Conservation (phyloP, 2,888 invertebrate species). For the Eristalinus aeneus region DNA sequence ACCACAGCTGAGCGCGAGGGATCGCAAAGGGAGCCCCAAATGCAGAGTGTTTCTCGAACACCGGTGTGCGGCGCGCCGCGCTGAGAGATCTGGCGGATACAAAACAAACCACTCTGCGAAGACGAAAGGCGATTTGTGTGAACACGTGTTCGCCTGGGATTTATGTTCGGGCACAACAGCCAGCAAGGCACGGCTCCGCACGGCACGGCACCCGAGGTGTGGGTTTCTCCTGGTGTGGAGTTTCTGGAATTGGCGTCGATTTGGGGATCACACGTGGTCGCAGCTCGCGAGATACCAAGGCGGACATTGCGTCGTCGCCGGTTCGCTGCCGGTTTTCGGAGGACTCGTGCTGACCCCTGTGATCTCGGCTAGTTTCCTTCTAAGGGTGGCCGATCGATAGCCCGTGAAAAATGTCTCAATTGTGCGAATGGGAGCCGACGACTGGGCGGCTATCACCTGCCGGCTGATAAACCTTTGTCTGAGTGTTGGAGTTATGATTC, state of each 20-base stretch:
- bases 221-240: constrained; percentile 30
- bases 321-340: neutral
- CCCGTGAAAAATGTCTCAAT: constrained; percentile 22
- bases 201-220: constrained; percentile 12
- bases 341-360: constrained; percentile 1
- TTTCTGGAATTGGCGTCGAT: constrained; percentile 3
- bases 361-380: constrained; percentile 19
- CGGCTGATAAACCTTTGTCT: neutral
- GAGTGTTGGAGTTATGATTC: neutral
- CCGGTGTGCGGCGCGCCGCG: constrained; percentile 39
- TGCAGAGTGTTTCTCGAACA: constrained; percentile 49
- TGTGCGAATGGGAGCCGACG: neutral
- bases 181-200: neutral
- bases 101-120: constrained; percentile 33
- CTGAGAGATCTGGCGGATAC: constrained; percentile 40
- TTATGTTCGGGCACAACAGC: constrained; percentile 19
- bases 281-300: neutral
- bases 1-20: constrained; percentile 57
- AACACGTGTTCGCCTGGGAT: constrained; percentile 57
- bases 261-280: constrained; percentile 14
- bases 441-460: neutral
- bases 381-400: constrained; percentile 15
- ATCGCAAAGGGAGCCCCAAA: constrained; percentile 3
- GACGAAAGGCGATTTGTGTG: constrained; percentile 47
- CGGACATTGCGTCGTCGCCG: neutral